Base-by-base conservation (phyloP, 2,797 vertebrate species). In the Cottoperca gobio region DNA sequence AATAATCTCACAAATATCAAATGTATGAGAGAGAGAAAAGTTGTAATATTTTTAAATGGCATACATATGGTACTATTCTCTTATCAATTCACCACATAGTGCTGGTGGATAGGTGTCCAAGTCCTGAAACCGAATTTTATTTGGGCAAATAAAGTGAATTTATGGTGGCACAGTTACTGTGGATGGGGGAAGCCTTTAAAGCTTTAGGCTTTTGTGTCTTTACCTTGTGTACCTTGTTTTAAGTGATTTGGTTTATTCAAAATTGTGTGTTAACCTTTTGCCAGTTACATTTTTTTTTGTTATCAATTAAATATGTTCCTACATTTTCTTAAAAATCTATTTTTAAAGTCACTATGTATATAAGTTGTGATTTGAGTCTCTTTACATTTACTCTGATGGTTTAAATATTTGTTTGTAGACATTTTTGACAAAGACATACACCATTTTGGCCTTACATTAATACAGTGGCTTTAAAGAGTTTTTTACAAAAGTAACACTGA, bases 401-500 rank as follows among this genome's bases (percentile, higher is more conserved):
- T 7, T 39, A 60, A 60, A 9, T 26, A 37, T 67, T 53, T 17
- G 26, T 57, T 68, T 55, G 28, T 26, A 8, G 6, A 3, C 8
- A 26, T 26, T 26, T 26, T 26, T 12, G 3, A 26, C n/a, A 35
- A 63, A 49, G 13, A 0, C 59, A 13, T 19, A 26, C 23, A 53
- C 12, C 13, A 33, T 43, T 58, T 46, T 55, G 23, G 9, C 23
- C 2, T 12, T 28, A 39, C 23, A 23, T 23, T 5, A 28, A 28
- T 26, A 14, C 3, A 48, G 2, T 11, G 2, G 6, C 5, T 28
- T 46, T 26, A 48, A 48, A 64, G 50, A 23, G 28, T 65, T 57
- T 57, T 40, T 5, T 1, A 54, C 9, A 43, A 50, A 72, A 68
- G 2, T 13, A 61, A 40, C 12, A 89, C 91, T 88, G 8, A 97